Percentiles rank a stretch among this genome's conserved stretches.
Conservation (phyloP, 30 jellyfish, hydroid and myxozoan species). For the Hydractinia echinata region DNA sequence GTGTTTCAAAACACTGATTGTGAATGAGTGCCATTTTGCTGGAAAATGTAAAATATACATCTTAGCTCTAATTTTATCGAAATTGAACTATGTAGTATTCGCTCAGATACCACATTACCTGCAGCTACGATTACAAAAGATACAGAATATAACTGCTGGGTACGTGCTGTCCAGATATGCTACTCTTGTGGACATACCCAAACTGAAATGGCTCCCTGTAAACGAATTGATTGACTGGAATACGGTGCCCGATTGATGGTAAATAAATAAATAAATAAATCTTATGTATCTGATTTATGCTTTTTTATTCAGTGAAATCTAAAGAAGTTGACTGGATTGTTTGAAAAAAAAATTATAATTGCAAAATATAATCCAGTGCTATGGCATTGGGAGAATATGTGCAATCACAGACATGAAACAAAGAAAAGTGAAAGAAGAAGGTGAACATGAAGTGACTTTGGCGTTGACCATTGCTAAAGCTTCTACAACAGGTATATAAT, state of each 20-base stretch:
- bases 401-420: conserved; percentile 3
- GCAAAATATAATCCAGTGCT: too few relatives aligned
- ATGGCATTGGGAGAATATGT: too few relatives aligned
- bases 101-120: conserved; percentile 18
- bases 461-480: conserved; percentile 97
- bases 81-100: conserved; percentile 1
- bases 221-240: conserved; percentile 20
- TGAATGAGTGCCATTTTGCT: too few relatives aligned
- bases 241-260: too few relatives aligned
- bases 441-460: conserved; percentile 74
- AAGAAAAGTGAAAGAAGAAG: conserved; percentile 74
- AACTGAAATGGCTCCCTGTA: conserved; percentile 12
- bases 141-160: conserved; percentile 17
- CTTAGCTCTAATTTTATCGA: conserved; percentile 14
- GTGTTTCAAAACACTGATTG: too few relatives aligned
- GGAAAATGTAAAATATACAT: too few relatives aligned
- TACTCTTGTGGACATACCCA: neutral
- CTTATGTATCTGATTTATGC: too few relatives aligned
- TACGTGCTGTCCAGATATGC: conserved; percentile 20
- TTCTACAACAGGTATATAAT: conserved; percentile 43
- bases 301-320: too few relatives aligned
- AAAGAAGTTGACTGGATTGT: too few relatives aligned
- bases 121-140: neutral
- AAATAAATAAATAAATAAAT: too few relatives aligned
- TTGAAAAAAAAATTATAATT: too few relatives aligned